phyloP scores from a whole-genome alignment of 30 jellyfish, hydroid and myxozoan genomes.

The Phacellophora camtschatica region DNA sequence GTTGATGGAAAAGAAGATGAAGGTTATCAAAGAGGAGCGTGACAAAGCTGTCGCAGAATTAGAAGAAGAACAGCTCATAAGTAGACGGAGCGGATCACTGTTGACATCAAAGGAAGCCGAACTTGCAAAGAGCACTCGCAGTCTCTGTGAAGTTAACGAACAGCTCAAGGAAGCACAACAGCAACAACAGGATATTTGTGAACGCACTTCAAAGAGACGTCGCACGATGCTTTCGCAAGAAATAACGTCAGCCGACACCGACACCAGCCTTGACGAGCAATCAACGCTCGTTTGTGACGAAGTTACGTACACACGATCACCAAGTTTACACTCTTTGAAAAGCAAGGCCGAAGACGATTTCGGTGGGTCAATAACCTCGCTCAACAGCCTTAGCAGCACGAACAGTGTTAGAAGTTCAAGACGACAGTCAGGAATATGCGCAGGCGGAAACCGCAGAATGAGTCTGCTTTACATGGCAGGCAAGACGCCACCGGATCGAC shows the following conservation, averaged over 20 bases:
- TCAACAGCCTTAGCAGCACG: constrained; percentile 44
- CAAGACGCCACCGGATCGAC: constrained; percentile 81
- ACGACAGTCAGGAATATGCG: constrained; percentile 42
- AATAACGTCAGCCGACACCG: neutral
- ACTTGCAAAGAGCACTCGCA: constrained; percentile 26
- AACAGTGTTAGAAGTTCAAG: constrained; percentile 27
- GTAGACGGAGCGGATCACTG: constrained; percentile 15
- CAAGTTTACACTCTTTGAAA: constrained; percentile 34
- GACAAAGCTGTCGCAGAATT: neutral
- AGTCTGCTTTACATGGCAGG: constrained; percentile 85
- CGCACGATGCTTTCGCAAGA: constrained; percentile 21
- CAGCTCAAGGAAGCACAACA: neutral
- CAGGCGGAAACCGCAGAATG: constrained; percentile 32
- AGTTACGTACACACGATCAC: constrained; percentile 43
- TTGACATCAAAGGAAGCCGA: constrained; percentile 30
- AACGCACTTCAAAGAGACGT: neutral
- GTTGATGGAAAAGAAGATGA: neutral
- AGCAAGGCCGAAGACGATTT: constrained; percentile 8
- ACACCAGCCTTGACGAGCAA: constrained; percentile 43
- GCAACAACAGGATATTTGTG: neutral
- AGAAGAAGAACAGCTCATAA: constrained; percentile 14
- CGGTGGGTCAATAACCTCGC: constrained; percentile 56
- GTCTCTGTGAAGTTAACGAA: neutral
- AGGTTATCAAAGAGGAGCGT: neutral
- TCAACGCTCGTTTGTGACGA: constrained; percentile 65